Evolutionary conservation across 2,888 invertebrate genomes (phyloP).

Genomic region (Scaptomyza reducta): DNA sequence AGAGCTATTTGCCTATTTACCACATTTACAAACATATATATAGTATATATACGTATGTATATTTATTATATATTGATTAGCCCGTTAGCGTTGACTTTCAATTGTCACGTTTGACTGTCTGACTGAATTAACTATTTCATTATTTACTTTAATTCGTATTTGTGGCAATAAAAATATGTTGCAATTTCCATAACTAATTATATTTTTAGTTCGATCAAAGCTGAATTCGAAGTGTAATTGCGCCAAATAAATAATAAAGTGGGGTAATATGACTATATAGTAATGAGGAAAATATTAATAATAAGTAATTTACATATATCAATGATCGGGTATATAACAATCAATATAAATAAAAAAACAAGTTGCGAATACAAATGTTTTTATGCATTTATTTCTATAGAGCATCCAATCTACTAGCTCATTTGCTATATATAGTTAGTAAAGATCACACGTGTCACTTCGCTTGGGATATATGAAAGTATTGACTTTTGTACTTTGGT

Average conservation of each 20-base stretch:
- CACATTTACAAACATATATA: not conserved
- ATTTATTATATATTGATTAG: not conserved
- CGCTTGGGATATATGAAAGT: not conserved
- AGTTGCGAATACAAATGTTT: too few relatives aligned
- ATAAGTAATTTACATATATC: too few relatives aligned
- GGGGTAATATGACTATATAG: not conserved
- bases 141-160: not conserved
- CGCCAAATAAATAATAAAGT: not conserved
- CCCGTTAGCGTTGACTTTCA: not conserved
- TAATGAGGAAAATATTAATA: not conserved
- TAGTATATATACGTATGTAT: not conserved
- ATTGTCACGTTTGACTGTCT: conserved; percentile 22
- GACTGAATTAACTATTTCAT: not conserved
- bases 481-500: not conserved
- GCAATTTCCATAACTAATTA: conserved; percentile 15
- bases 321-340: too few relatives aligned
- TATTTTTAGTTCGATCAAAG: not conserved
- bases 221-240: conserved; percentile 1
- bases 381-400: not conserved
- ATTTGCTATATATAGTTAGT: not conserved
- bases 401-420: not conserved
- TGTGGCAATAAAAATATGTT: not conserved
- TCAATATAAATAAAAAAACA: too few relatives aligned
- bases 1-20: not conserved
- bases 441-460: not conserved